Evolutionary conservation across 2,797 vertebrate species (phyloP), one percentile per base, ranked within the genome.

Genomic region (Fistularia commersonii): DNA sequence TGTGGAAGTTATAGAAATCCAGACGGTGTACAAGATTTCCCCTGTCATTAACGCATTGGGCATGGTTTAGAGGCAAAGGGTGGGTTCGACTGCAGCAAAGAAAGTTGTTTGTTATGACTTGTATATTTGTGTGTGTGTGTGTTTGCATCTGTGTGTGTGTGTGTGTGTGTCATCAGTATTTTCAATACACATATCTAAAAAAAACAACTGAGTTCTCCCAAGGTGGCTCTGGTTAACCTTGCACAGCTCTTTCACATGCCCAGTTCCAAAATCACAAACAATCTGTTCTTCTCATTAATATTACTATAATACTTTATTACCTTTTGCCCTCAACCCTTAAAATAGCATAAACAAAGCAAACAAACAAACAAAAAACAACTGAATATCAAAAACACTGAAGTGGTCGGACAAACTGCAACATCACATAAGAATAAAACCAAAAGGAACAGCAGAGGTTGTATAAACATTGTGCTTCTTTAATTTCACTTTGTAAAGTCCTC

Each of bases 391-490:
- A 86, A 79, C 77, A 82, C 45, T 72, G 66, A 79, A 73, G 62
- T 69, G 57, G 56, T 84, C 66, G 47, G 71, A 86, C 74, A 80
- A 78, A 84, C 62, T 55, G 75, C 63, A 81, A 89, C 79, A 74
- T 76, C 74, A 87, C 82, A 82, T 65, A 70, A 69, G 65, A 82
- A 76, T 76, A 79, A 78, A 83, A 72, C 70, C 69, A 72, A 81
- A 83, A 81, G 58, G 66, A 82, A 77, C 83, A 86, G 75, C 72
- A 87, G 83, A 81, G 77, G 72, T 88, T 75, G 83, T 92, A 92
- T 84, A 92, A 92, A 92, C 51, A 39, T 92, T 92, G 91, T 92
- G 91, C 91, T 92, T 92, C 80, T 89, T 90, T 86, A 88, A 84
- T 83, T 88, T 80, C 66, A 83, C 69, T 81, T 85, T 74, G 64